Base-by-base conservation (phyloP, 2,888 invertebrate genomes). In the Oscheius sp. region DNA sequence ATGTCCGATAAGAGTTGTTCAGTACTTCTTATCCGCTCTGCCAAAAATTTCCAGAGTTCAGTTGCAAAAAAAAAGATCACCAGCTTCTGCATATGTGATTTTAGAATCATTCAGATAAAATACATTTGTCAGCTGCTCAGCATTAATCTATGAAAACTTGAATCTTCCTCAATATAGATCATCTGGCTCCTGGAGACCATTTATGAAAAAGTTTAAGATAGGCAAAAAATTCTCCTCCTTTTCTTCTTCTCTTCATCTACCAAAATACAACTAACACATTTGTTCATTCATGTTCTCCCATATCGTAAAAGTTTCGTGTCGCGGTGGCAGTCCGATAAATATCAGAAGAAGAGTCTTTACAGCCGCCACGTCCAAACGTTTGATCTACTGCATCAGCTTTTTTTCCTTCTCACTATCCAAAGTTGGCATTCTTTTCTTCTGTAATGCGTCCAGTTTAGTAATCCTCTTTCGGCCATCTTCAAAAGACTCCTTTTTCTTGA, bases 291-390 rank as follows among this genome's bases (percentile, higher is more conserved):
- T 41, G 41, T 41, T 41, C 33, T 33, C 54, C 38, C 41, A 24
- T 41, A 41, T 59, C 59, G 59, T 59, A 59, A 59, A 59, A 59
- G 24, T 57, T 59, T 59, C 41, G 28, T 59, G 59, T 59, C 59
- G 59, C 59, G 59, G 59, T 59, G 59, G 59, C 59, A 59, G 59
- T 30, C 44, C 41, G 59, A 59, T 59, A 59, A 59, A 59, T 59
- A 59, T 59, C 59, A 44, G 44, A 59, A 44, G 44, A 20, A 44
- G 59, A 38, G 44, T 17, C 44, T 59, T 59, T 59, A 59, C 59
- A 28, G 59, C 59, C 41, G 59, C 59, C 59, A 59, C 59, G 59
- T 41, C 22, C 33, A 22, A 22, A 20, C 38, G n/a, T 22, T 38
- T 57, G 57, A 57, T 26, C 57, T 57, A 33, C 17, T 5, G 24